Base-by-base conservation (phyloP, 1,140 invertebrate genomes). In the Cherax quadricarinatus region DNA sequence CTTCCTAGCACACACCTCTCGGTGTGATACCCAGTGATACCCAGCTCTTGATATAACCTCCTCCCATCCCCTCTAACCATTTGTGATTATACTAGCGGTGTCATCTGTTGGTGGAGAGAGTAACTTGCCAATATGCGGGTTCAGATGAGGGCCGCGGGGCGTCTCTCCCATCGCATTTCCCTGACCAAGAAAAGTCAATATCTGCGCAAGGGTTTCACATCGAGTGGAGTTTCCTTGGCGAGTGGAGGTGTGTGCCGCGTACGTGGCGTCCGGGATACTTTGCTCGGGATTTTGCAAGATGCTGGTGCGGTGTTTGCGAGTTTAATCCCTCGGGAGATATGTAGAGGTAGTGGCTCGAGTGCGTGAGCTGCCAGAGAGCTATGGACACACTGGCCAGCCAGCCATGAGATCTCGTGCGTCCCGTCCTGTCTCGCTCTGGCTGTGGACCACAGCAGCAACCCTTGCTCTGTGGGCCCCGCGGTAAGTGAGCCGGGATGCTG, bases 181-280 rank as follows among this genome's bases (percentile, higher is more conserved):
- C 82, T 83, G 80, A 79, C 86, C 80, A 89, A 83, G 88, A 89
- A 89, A 89, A 89, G 88, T 89, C 88, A 89, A 89, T 89, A 89
- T 83, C 81, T 89, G 88, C 88, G 88, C 88, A 89, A 89, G 88
- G 88, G 84, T 66, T 83, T 89, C 88, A 89, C 88, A 89, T 75
- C 88, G 88, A 89, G 88, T 89, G 49, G 81, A 73, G 88, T 83
- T 82, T 81, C 53, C 88, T 89, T 83, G 62, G 81, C 80, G 88
- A 83, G 80, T 83, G 81, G 88, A 89, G 88, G 88, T 89, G 88
- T 48, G 81, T 41, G 81, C 81, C 88, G 66, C 88, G 80, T 75
- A 66, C 66, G 88, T 89, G 80, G 10, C 53, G 66, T 84, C 49
- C 80, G 62, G 88, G 78, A 75, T 57, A 83, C 66, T 83, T 73